Evolutionary conservation across 2,888 invertebrate genomes (phyloP), one percentile per base, ranked within the genome.

Genomic region (Opisthograptis luteolata): DNA sequence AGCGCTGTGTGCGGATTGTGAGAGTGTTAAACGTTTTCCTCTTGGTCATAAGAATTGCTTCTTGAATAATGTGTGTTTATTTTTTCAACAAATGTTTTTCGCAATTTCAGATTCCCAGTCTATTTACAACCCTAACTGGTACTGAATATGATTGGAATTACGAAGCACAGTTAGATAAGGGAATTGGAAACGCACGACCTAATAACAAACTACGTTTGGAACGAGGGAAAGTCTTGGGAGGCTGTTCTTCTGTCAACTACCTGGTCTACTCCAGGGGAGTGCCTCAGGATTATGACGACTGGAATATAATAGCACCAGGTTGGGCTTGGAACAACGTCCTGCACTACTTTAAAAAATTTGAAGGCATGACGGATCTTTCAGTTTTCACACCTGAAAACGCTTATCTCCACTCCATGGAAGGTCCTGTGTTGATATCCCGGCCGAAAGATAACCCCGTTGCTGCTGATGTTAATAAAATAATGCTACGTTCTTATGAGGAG

Each of bases 161-260:
- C 44, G 49, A 58, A 3, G 73, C 58, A 14, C 39, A 39, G 0
- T 47, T 69, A 0, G 79, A 73, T 45, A 24, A 65, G 31, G 73
- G 66, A 2, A 37, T 70, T 0, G 83, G 80, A 1, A 50, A 50
- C 12, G 66, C 65, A 7, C 77, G 80, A 51, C 55, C 53, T 1
- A 58, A 63, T 2, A 48, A 67, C 6, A 25, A 53, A 7, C 8
- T 76, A 1, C 43, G 35, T 9, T 62, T 77, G 51, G 55, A 63
- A 17, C 62, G 77, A 9, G 82, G 82, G 0, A 82, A 81, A 62
- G 64, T 81, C 32, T 72, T 82, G 0, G 82, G 82, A 8, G 82
- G 82, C 2, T 58, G 58, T 35, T 82, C 83, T 2, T 68, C 81
- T 9, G 64, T 58, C 17, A 82, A 82, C 59, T 82, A 68, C 43